Evolutionary conservation across 2,888 invertebrate genomes (phyloP), one percentile per base, ranked within the genome.

Genomic region (Chrysomela aeneicollis): DNA sequence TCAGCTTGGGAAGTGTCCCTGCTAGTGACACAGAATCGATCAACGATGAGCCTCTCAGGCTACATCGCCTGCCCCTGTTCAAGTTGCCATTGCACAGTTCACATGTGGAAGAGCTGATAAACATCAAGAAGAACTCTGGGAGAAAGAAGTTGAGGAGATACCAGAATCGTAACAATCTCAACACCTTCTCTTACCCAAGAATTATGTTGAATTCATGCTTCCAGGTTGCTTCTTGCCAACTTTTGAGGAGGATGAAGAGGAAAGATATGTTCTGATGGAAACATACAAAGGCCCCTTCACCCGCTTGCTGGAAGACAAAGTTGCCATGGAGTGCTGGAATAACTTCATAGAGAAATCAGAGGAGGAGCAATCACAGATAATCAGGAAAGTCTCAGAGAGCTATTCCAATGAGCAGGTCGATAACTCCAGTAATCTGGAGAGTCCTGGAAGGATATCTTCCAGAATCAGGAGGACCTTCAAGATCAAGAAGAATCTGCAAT

Each of bases 301-400:
- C 9, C 71, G 75, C 47, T 66, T 80, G 15, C 46, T 78, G 12
- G 76, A 77, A 67, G 71, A 79, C 61, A 64, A 73, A 53, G 67
- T 67, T 63, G 78, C 79, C 19, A 71, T 79, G 62, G 65, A 74
- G 47, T 76, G 71, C 59, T 80, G 80, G 80, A 76, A 80, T 51
- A 67, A 67, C 17, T 79, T 80, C 62, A 74, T 78, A 53, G 76
- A 77, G 35, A 77, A 79, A 71, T 72, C 77, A 21, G 79, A 80
- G 69, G 75, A 79, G 35, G 78, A 80, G 63, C 79, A 79, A 63
- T 61, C 52, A 12, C 55, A 68, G 66, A 68, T 78, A 21, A 66
- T 75, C 37, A 67, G 67, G 32, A 54, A 57, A 53, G 67, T 74
- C n/a, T 63, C 66, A 15, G 64, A 70, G 37, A 61, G 67, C 64